phyloP scores from a whole-genome alignment of 1,140 invertebrate species.

The Drosophila burlai region DNA sequence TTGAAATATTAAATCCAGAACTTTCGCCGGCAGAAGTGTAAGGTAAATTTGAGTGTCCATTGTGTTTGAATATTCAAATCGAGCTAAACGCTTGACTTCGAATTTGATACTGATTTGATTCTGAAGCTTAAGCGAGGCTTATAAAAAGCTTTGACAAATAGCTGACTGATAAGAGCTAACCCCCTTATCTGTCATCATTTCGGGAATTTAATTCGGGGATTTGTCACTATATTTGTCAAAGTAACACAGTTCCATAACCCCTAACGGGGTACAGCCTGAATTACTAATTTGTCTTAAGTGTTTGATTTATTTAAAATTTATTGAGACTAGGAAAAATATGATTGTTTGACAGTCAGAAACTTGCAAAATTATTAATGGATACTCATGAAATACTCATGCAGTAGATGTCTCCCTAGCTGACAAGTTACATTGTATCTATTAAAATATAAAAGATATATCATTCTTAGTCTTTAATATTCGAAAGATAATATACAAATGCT shows the following conservation, averaged over 20 bases:
- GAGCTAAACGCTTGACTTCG: background rate
- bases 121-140: background rate
- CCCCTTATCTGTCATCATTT: background rate
- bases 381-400: no score
- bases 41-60: slow-evolving; percentile 10
- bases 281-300: background rate
- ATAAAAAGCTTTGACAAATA: background rate
- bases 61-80: no score
- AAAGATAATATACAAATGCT: background rate
- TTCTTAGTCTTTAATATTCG: background rate
- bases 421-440: background rate
- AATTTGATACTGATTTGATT: background rate
- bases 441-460: background rate
- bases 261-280: no score
- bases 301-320: background rate
- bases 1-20: slow-evolving; percentile 4
- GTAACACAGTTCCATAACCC: background rate
- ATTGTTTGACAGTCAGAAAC: background rate
- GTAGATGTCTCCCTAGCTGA: background rate
- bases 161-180: background rate
- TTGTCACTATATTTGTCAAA: background rate
- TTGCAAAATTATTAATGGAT: background rate
- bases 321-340: background rate
- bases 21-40: slow-evolving; percentile 24
- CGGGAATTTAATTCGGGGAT: background rate